These are phyloP conservation scores for Cromileptes altivelis DNA, from an alignment of 2,113 vertebrate genomes.

Conservation along the genomic window DNA sequence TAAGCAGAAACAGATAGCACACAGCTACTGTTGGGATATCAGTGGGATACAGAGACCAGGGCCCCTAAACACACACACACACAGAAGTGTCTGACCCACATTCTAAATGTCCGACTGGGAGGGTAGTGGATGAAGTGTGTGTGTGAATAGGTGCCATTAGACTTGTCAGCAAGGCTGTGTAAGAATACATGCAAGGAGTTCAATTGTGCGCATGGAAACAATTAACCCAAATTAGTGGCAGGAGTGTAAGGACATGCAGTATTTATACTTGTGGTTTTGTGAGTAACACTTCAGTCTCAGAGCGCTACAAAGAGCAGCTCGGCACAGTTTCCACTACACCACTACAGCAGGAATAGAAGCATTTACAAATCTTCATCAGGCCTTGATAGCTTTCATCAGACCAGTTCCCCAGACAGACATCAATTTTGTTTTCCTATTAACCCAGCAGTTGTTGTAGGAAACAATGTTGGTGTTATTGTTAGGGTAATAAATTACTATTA, in stretches of 20 bases:
- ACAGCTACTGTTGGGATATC: constrained; percentile 60
- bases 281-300: constrained; percentile 20
- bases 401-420: neutral
- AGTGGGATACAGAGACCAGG: constrained; percentile 36
- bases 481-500: no score
- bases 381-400: neutral
- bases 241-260: constrained; percentile 47
- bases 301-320: neutral
- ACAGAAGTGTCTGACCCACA: constrained; percentile 48
- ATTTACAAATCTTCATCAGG: constrained; percentile 4
- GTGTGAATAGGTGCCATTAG: constrained; percentile 31
- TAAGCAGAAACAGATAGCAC: constrained; percentile 64
- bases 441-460: neutral
- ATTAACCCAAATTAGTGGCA: constrained; percentile 64
- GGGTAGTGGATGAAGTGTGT: neutral
- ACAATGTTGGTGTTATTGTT: neutral
- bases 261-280: constrained; percentile 51
- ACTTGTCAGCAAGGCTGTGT: constrained; percentile 40
- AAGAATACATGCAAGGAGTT: constrained; percentile 22
- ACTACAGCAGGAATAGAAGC: neutral
- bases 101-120: constrained; percentile 10
- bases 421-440: neutral
- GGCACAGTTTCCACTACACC: constrained; percentile 4
- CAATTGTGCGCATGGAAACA: constrained; percentile 53
- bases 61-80: constrained; percentile 17